Percentiles rank a stretch among this genome's conserved stretches.
phyloP scores from a whole-genome alignment of 2,888 invertebrate genomes.

The Leptinotarsa rubiginosa region DNA sequence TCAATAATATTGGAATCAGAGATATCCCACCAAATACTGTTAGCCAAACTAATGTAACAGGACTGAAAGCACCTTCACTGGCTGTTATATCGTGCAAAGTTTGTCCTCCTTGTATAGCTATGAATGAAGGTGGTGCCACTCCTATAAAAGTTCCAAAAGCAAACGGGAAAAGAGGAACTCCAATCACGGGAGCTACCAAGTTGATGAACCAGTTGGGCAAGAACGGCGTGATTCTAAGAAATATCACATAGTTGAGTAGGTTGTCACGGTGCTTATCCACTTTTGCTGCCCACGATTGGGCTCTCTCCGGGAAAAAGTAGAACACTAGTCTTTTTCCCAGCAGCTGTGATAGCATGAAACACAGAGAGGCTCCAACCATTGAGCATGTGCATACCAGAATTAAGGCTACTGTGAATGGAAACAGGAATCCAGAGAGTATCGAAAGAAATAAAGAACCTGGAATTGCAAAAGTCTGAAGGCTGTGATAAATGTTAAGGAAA shows the following conservation, averaged over 20 bases:
- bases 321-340: constrained; percentile 82
- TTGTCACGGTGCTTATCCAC: constrained; percentile 89
- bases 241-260: constrained; percentile 95
- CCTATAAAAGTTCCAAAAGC: constrained; percentile 96
- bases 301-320: constrained; percentile 86
- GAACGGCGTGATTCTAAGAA: constrained; percentile 96
- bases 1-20: constrained; percentile 88
- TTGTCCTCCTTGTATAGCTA: constrained; percentile 97
- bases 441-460: constrained; percentile 98
- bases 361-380: constrained; percentile 93
- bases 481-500: constrained; percentile 67
- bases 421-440: constrained; percentile 95
- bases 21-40: constrained; percentile 85
- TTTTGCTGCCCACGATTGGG: constrained; percentile 85
- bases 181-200: constrained; percentile 94
- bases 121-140: constrained; percentile 96
- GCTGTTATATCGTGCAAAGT: constrained; percentile 94
- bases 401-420: constrained; percentile 92
- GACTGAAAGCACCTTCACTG: constrained; percentile 87
- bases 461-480: constrained; percentile 99
- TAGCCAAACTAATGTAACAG: constrained; percentile 85
- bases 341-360: constrained; percentile 92
- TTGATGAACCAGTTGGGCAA: constrained; percentile 99
- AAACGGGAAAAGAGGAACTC: constrained; percentile 93
- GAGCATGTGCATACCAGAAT: constrained; percentile 93